These are phyloP conservation scores for Cebus imitator DNA, from an alignment of 2,113 vertebrate species.

Conservation along the genomic window DNA sequence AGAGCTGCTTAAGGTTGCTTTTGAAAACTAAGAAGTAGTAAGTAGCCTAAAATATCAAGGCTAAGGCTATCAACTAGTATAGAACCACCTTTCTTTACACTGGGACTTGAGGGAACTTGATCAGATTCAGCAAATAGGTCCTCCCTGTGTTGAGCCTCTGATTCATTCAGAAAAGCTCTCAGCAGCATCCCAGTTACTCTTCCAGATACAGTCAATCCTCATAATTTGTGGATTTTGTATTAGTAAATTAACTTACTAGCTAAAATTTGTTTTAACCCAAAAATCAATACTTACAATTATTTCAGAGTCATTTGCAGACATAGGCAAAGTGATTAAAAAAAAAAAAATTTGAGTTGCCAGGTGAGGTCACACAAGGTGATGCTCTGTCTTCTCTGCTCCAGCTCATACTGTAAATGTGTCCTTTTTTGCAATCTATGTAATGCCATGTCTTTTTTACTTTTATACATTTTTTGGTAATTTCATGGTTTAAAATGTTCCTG, in stretches of 20 bases:
- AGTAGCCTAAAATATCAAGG: not conserved
- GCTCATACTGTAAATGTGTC: not conserved
- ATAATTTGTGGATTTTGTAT: not conserved
- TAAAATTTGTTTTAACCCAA: not conserved
- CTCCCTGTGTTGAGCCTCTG: not conserved
- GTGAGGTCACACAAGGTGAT: not conserved
- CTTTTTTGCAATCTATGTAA: not conserved
- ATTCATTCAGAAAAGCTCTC: not conserved
- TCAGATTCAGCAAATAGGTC: not conserved
- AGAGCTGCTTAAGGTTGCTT: not conserved
- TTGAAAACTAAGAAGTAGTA: not conserved
- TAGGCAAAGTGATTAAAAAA: not conserved
- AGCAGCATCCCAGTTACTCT: not conserved
- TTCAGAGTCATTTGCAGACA: not conserved
- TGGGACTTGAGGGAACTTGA: not conserved
- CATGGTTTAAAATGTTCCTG: not conserved
- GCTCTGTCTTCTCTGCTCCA: not conserved
- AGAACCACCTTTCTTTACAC: not conserved
- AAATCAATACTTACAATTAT: not conserved
- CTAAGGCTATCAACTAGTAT: not conserved
- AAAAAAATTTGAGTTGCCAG: not conserved
- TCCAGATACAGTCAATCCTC: not conserved
- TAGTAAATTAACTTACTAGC: not conserved
- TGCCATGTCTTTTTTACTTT: not conserved
- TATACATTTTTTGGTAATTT: not conserved